phyloP scores from a whole-genome alignment of 2,888 invertebrate species.

The Dolichopus griseipennis region DNA sequence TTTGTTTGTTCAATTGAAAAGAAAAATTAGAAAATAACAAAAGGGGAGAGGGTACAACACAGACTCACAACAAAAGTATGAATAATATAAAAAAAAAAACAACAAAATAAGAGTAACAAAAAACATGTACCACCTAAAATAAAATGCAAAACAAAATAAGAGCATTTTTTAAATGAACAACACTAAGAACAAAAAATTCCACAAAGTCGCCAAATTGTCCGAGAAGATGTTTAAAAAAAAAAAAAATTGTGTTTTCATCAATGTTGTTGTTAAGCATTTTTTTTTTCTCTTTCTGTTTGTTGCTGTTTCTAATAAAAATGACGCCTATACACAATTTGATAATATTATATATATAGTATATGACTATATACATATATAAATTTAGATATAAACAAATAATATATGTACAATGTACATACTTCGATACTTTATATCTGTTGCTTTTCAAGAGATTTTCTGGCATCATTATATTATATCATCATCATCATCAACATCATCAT shows the following conservation, averaged over 20 bases:
- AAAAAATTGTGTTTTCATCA: constrained; percentile 1
- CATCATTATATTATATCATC: neutral
- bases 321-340: neutral
- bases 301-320: neutral
- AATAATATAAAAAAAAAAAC: too few species aligned
- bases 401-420: too few species aligned
- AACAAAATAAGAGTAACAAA: too few species aligned
- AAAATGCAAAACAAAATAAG: neutral
- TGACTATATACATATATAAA: too few species aligned
- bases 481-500: neutral
- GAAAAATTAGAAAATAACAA: too few species aligned
- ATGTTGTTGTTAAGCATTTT: neutral
- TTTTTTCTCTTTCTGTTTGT: neutral
- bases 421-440: neutral
- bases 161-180: neutral
- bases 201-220: neutral
- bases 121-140: too few species aligned
- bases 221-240: neutral
- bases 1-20: too few species aligned
- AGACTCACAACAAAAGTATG: too few species aligned
- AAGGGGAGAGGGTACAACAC: too few species aligned
- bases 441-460: neutral
- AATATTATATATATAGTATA: too few species aligned
- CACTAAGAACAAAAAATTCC: neutral
- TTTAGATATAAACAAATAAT: too few species aligned